Base-by-base conservation (phyloP, 2,113 vertebrate species). In the Hydropotes inermis region DNA sequence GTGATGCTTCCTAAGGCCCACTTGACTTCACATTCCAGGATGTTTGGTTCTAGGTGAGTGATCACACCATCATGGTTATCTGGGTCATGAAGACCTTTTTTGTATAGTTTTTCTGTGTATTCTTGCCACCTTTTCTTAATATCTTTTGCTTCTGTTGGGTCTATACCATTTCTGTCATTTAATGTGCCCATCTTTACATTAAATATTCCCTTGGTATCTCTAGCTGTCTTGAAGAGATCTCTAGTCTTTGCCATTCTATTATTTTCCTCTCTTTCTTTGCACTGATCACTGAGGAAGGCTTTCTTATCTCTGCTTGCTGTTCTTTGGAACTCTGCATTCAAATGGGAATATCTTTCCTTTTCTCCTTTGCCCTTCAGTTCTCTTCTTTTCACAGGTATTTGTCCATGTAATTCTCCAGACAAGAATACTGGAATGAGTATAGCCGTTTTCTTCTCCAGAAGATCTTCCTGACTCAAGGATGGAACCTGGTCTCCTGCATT, bases 401-500 rank as follows among this genome's bases (percentile, higher is more conserved):
- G 36, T 74, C 21, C 36, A 74, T 25, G 21, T 39, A 39, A 25
- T 74, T 43, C 21, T 74, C 70, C 70, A 74, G 70, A 74, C 70
- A 43, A 43, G 11, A 74, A 43, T 74, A 74, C 21, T 74, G 70
- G 23, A 43, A 21, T 25, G 36, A 11, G 36, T 43, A 70, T 25
- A 39, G n/a, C 36, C 2, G 5, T 43, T 43, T 43, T 74, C 70
- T 43, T 43, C 21, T 74, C 36, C 36, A 74, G 58, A 60, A 30
- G 36, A 74, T 74, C 70, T 74, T 74, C 36, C 36, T 39, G 19
- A 39, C 36, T 11, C 21, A 43, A 39, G 36, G 67, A 39, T 74
- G n/a, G 36, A 39, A 25, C 21, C 5, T 10, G 0, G 0, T 74
- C 39, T 74, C 11, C 36, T 74, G 36, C 5, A 39, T 43, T 70